phyloP scores from a whole-genome alignment of 1,140 invertebrate genomes.

The Aphaenogaster ashmeadi region DNA sequence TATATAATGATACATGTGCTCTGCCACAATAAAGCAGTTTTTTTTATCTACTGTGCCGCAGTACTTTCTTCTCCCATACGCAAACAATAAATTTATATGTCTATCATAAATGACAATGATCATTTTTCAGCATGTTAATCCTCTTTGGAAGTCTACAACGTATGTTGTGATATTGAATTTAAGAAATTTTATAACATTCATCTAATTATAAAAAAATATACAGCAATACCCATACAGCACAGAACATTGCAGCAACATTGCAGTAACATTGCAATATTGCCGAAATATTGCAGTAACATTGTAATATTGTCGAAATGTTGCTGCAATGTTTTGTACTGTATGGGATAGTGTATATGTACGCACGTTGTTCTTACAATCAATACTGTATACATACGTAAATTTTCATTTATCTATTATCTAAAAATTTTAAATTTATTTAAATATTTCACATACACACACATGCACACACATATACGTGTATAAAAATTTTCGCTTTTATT shows the following conservation, averaged over 20 bases:
- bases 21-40: constrained; percentile 86
- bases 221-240: no score
- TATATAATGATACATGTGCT: constrained; percentile 86
- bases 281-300: no score
- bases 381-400: neutral
- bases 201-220: neutral
- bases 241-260: no score
- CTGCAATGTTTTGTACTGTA: no score
- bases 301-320: no score
- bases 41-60: constrained; percentile 78
- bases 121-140: neutral
- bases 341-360: neutral
- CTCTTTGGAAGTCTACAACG: neutral
- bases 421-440: neutral
- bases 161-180: neutral
- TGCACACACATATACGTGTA: no score
- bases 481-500: no score
- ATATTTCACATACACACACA: neutral
- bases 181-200: neutral
- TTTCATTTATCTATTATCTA: neutral
- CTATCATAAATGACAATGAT: neutral
- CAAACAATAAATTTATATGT: neutral
- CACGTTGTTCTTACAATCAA: neutral
- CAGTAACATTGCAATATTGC: no score
- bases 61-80: constrained; percentile 52